phyloP scores from a whole-genome alignment of 2,888 invertebrate genomes.

The Capitulum mitella region DNA sequence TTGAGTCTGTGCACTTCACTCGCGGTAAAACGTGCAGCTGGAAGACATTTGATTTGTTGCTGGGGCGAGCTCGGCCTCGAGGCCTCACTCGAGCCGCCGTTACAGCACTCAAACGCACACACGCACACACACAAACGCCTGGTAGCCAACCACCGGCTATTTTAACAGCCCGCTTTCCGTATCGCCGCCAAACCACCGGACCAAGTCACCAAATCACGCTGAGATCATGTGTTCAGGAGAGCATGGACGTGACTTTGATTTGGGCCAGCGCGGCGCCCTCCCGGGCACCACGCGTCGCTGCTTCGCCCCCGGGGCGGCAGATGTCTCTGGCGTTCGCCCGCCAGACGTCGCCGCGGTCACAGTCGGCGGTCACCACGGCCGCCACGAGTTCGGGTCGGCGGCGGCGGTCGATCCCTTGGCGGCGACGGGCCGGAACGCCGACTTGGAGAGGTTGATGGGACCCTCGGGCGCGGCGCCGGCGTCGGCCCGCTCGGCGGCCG shows the following conservation, averaged over 20 bases:
- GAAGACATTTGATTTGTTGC: slow-evolving; percentile 14
- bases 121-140: background rate
- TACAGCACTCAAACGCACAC: background rate
- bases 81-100: background rate
- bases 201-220: background rate
- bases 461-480: background rate
- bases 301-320: background rate
- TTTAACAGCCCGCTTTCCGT: too few relatives aligned
- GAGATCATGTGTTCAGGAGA: background rate
- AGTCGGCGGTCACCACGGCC: background rate
- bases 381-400: slow-evolving; percentile 2
- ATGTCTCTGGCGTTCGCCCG: background rate
- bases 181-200: too few relatives aligned
- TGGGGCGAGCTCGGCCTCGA: background rate
- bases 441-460: slow-evolving; percentile 11
- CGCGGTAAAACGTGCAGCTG: background rate
- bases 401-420: background rate
- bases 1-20: too few relatives aligned
- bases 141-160: too few relatives aligned
- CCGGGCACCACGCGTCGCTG: background rate
- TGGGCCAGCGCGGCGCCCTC: background rate
- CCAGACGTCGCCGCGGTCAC: slow-evolving; percentile 1
- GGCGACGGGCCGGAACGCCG: background rate
- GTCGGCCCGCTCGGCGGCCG: background rate
- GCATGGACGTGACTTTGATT: background rate